Conservation (phyloP, 2,113 vertebrate genomes). For the Chitala chitala region DNA sequence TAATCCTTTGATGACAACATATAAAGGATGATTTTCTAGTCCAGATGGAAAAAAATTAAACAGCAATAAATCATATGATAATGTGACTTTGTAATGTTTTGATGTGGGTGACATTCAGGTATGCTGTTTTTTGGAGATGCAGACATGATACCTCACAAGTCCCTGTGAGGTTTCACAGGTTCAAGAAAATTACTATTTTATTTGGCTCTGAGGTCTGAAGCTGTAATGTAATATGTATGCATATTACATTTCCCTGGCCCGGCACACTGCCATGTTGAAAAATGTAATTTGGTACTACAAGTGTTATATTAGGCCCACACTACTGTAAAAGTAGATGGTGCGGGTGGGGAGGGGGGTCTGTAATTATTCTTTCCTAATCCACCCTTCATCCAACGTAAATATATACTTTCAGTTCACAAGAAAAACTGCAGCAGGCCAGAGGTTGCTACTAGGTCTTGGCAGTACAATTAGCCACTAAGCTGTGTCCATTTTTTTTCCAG, state of each 20-base stretch:
- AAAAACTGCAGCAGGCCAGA: neutral
- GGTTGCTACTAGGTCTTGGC: neutral
- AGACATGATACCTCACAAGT: neutral
- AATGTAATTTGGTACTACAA: neutral
- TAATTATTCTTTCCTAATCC: neutral
- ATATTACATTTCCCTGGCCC: neutral
- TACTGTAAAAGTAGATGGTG: neutral
- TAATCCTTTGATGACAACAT: neutral
- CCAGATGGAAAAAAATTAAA: neutral
- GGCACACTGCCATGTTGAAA: neutral
- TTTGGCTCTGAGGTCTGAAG: neutral
- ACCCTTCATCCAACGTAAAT: neutral
- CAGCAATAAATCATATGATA: no score
- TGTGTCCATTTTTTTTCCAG: neutral
- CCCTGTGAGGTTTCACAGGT: neutral
- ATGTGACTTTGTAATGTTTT: neutral
- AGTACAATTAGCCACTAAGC: neutral
- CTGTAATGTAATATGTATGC: constrained; percentile 1
- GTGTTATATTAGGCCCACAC: neutral
- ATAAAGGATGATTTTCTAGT: neutral
- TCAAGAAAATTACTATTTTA: constrained; percentile 3
- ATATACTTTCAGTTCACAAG: neutral
- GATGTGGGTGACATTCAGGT: neutral
- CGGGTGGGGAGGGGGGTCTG: neutral
- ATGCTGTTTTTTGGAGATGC: neutral